Percentiles rank a stretch among this genome's conserved stretches.
Evolutionary conservation across 2,888 invertebrate species (phyloP).

Genomic region (Ecliptopera silaceata): DNA sequence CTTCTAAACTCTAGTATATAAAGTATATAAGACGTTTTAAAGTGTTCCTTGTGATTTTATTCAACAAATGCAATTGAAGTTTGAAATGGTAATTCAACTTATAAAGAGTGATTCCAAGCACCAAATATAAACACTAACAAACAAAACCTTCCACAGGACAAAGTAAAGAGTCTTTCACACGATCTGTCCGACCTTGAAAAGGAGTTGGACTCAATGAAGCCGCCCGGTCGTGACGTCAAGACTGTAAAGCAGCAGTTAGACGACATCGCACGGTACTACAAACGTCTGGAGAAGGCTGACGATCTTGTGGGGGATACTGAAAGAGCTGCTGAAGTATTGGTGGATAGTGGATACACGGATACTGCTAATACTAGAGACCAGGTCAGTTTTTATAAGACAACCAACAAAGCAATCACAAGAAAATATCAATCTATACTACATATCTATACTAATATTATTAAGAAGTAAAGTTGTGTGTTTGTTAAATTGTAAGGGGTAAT

Average conservation of each 20-base stretch:
- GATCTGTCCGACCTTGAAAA: slow-evolving; percentile 91
- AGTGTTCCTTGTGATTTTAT: too few species aligned
- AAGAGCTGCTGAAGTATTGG: slow-evolving; percentile 88
- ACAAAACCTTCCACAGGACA: slow-evolving; percentile 86
- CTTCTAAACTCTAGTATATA: too few species aligned
- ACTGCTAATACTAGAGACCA: slow-evolving; percentile 92
- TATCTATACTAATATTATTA: too few species aligned
- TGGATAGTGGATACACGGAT: slow-evolving; percentile 93
- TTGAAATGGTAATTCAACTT: too few species aligned
- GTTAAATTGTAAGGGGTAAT: too few species aligned
- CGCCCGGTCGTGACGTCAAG: slow-evolving; percentile 94
- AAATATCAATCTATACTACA: too few species aligned
- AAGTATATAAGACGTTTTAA: too few species aligned
- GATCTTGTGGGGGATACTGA: slow-evolving; percentile 87
- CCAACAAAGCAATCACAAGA: too few species aligned
- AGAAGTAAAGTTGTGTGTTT: too few species aligned
- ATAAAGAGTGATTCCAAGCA: too few species aligned
- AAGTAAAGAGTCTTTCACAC: slow-evolving; percentile 89
- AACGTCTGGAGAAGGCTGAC: slow-evolving; percentile 86
- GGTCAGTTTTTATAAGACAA: slow-evolving; percentile 69
- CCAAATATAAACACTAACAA: too few species aligned
- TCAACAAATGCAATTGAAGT: too few species aligned
- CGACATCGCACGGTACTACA: slow-evolving; percentile 87
- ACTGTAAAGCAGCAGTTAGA: slow-evolving; percentile 92
- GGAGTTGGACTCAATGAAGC: slow-evolving; percentile 92